These are phyloP conservation scores for Chrysolina americana DNA, from an alignment of 2,888 invertebrate species.

Conservation along the genomic window DNA sequence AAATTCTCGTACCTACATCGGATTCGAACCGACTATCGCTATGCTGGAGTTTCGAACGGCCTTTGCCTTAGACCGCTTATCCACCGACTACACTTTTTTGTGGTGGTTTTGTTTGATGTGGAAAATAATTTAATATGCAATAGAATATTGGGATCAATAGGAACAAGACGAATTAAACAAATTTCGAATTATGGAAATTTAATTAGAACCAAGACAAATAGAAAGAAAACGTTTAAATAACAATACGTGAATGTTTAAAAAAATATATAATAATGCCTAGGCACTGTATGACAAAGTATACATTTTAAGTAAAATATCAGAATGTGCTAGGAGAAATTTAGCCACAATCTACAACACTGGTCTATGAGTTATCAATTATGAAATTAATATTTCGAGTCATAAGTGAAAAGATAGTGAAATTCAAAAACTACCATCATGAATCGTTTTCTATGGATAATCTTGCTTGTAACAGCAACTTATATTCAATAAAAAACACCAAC, in stretches of 20 bases:
- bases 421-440: not conserved
- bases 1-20: no score
- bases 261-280: slow-evolving; percentile 68
- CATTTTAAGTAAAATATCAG: slow-evolving; percentile 61
- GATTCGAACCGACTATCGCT: no score
- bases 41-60: no score
- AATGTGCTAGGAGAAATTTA: slow-evolving; percentile 63
- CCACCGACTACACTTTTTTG: no score
- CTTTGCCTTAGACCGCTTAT: no score
- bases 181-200: slow-evolving; percentile 42
- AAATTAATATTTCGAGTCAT: not conserved
- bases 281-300: slow-evolving; percentile 65
- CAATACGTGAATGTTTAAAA: slow-evolving; percentile 66
- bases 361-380: slow-evolving; percentile 34
- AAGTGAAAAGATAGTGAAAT: not conserved
- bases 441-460: not conserved
- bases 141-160: not conserved
- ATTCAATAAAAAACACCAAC: not conserved
- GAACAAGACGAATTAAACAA: slow-evolving; percentile 27
- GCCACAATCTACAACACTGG: slow-evolving; percentile 64
- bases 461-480: not conserved
- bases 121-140: not conserved
- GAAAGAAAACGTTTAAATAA: slow-evolving; percentile 63
- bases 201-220: slow-evolving; percentile 62
- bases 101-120: no score